Conservation (phyloP, 2,113 vertebrate species). For the Fregata magnificens region DNA sequence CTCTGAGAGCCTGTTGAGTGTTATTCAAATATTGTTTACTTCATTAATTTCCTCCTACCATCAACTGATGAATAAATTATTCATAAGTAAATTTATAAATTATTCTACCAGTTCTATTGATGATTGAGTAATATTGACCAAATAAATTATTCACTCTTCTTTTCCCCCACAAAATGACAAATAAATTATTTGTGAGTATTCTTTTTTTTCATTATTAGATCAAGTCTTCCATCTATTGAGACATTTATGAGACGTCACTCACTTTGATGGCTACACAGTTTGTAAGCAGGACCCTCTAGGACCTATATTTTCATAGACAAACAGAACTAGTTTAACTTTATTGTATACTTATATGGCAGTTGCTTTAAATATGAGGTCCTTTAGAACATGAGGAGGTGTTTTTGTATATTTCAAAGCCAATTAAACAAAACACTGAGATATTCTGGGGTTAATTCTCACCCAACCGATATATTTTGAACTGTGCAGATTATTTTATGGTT, state of each 20-base stretch:
- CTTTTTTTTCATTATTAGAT: constrained; percentile 10
- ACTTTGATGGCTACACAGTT: not conserved
- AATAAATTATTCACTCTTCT: constrained; percentile 53
- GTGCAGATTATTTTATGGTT: not conserved
- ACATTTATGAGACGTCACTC: not conserved
- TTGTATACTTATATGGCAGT: not conserved
- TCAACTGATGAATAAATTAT: constrained; percentile 47
- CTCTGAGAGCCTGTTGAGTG: not conserved
- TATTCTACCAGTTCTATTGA: constrained; percentile 48
- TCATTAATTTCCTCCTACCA: constrained; percentile 37
- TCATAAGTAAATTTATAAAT: constrained; percentile 58
- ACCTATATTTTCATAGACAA: not conserved
- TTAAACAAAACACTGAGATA: not conserved
- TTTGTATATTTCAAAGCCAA: not conserved
- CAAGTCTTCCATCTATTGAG: not conserved
- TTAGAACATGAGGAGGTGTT: not conserved
- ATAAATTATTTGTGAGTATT: constrained; percentile 51
- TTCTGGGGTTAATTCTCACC: not conserved
- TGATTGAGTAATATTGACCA: constrained; percentile 43
- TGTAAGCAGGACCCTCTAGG: not conserved
- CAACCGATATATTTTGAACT: not conserved
- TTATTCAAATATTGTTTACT: constrained; percentile 19
- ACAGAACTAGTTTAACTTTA: not conserved
- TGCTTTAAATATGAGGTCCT: not conserved
- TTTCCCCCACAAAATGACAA: not conserved